Base-by-base conservation (phyloP, 92 coral and sea anemone genomes). In the Zoanthus solanderi region DNA sequence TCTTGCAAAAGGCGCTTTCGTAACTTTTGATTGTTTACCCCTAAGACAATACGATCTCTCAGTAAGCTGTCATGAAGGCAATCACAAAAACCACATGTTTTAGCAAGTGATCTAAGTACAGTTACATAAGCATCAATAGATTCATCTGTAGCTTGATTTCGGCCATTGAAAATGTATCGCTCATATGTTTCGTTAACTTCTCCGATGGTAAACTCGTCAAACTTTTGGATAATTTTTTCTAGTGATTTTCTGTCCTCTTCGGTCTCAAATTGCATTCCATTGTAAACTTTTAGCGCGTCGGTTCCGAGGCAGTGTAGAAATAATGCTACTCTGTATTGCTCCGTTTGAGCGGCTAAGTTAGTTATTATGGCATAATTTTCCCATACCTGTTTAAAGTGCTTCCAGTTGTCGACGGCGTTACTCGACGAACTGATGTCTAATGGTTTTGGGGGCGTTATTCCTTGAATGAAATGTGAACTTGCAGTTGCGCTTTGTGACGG, bases 241-340 rank as follows among this genome's bases (percentile, higher is more conserved):
- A 92, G 37, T 23, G 23, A 23, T 23, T 23, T 23, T 23, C 23
- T 23, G 23, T 23, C 23, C 23, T 23, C 23, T 23, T 23, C 23
- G 23, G 23, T 23, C 23, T 23, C 23, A 23, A 23, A 23, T 23
- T 23, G 23, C 23, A 23, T 23, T 23, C 23, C 23, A 23, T 23
- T 23, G 23, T 23, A 23, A 23, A 23, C 23, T 23, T 23, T 23
- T 2, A 92, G 87, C 76, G 91, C 92, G 10, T 92, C 92, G 3
- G 86, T 73, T 0, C 95, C 92, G n/a, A 92, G 50, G 87, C 87
- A 89, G 44, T 87, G 92, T 7, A 92, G 84, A 65, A 92, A 89
- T 31, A 92, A 73, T 1, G 90, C 92, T 30, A 86, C 92, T 60
- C 78, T 15, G 61, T 89, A 92, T 28, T 87, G 17, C 23, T 23